Base-by-base conservation (phyloP, 64 coral and sea anemone genomes). In the Stichodactyla helianthus region DNA sequence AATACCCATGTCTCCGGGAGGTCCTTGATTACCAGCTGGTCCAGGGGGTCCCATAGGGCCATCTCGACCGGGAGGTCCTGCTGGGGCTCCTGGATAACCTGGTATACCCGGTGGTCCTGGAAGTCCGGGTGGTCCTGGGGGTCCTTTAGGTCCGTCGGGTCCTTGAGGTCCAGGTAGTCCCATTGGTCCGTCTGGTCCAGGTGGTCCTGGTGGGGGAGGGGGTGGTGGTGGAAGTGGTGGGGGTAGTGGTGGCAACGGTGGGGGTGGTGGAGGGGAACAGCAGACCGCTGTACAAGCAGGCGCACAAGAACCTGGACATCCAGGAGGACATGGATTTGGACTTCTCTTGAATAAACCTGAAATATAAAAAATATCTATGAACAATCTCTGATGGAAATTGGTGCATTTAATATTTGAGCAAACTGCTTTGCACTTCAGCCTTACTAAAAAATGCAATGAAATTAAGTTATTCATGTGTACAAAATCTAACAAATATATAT, bases 141-240 rank as follows among this genome's bases (percentile, higher is more conserved):
- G 92, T 7, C 95, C 95, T 87, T 98, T 94, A 54, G 95, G 92
- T 60, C 95, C 95, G 35, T 98, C 92, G 13, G 89, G 92, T 84
- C 95, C 95, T 28, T 71, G 89, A 44, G 89, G 84, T 70, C 95
- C 95, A 50, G 92, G 92, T 31, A 89, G 25, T 55, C 95, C 95
- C 84, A 94, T 90, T 53, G 95, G 92, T 84, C 95, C 95, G 77
- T 94, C 92, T 59, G 89, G 78, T 52, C 95, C 95, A 31, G 89
- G 82, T 19, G 92, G 95, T 12, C 95, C 95, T 16, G 95, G 95
- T 15, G 92, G 82, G 62, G 92, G 87, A 84, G 92, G 95, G 51
- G 92, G 92, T 31, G 87, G 92, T 55, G 92, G 92, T 11, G 89
- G 92, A 54, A 88, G 86, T 6, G 95, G 89, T 27, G 86, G 89